Base-by-base conservation (phyloP, 2,888 invertebrate species). In the Meta bourneti region DNA sequence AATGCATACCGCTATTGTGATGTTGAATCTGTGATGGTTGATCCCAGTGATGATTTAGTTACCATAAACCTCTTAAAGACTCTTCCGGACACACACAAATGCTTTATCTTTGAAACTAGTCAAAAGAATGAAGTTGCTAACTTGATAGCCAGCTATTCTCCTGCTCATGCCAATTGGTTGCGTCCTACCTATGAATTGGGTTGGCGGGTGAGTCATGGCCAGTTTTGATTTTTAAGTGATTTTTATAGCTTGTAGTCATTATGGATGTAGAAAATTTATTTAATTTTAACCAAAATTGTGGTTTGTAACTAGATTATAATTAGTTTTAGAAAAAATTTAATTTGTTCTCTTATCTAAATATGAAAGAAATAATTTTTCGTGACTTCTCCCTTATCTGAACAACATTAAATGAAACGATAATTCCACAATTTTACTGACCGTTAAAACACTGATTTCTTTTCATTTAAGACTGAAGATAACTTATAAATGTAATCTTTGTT, bases 41-140 rank as follows among this genome's bases (percentile, higher is more conserved):
- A 98, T 95, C 98, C 98, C 0, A 98, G 98, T 94, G 98, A 99
- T 95, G 97, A 97, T 94, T 98, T 98, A 93, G 97, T 99, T 75
- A 98, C 98, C 0, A 97, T 99, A 93, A 98, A 98, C 90, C 95
- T 99, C 82, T 96, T 97, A 93, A 96, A 98, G 92, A 94, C 94
- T 6, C 94, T 95, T 52, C 96, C 96, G 78, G 97, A 93, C 69
- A 89, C 83, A 69, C 96, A 97, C 94, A 97, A 98, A 94, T 98
- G 98, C 95, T 98, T 98, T 95, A 98, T 98, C 20, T 97, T 99
- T 94, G 98, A 98, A 95, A 98, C 98, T 0, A 95, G 96, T 0
- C 97, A 98, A 94, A 98, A 98, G 95, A 97, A 97, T 94, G 98
- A 98, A 95, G 98, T 99, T 80, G 98, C 98, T 0, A 97, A 98